These are phyloP conservation scores for Thalassophryne amazonica DNA, from an alignment of 2,797 vertebrate genomes.

Conservation along the genomic window DNA sequence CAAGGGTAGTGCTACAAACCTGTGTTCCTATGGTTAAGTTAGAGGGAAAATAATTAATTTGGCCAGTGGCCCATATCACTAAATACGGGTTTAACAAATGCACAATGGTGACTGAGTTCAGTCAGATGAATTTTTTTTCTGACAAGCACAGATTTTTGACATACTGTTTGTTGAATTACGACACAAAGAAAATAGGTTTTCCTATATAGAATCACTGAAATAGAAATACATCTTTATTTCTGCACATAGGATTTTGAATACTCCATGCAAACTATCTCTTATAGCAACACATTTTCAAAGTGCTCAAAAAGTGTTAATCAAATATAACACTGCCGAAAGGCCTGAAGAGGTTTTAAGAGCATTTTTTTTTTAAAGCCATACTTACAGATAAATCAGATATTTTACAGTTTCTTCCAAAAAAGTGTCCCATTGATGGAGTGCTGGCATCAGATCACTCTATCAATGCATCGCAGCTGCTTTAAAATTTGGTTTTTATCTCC, in stretches of 20 bases:
- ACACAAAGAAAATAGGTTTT: conserved; percentile 23
- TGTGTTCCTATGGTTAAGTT: background rate
- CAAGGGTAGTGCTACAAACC: background rate
- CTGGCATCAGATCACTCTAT: conserved; percentile 52
- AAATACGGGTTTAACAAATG: background rate
- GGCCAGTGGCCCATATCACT: background rate
- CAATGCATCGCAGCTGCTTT: conserved; percentile 59
- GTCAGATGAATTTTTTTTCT: conserved; percentile 25
- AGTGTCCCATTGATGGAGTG: conserved; percentile 27
- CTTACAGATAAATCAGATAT: conserved; percentile 55
- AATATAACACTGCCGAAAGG: background rate
- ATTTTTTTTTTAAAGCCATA: conserved; percentile 22
- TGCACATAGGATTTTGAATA: too few species aligned
- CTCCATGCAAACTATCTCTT: too few species aligned
- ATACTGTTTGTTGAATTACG: conserved; percentile 10
- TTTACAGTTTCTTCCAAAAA: conserved; percentile 46
- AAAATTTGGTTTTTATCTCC: conserved; percentile 60
- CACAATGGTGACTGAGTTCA: background rate
- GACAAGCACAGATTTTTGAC: conserved; percentile 36
- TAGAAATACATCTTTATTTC: conserved; percentile 3
- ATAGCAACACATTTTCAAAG: conserved; percentile 24
- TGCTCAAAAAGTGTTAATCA: conserved; percentile 20
- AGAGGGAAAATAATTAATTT: conserved; percentile 1
- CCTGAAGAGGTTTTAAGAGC: background rate
- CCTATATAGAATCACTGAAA: conserved; percentile 1